phyloP scores from a whole-genome alignment of 2,113 vertebrate species.

The Stigmatopora argus region DNA sequence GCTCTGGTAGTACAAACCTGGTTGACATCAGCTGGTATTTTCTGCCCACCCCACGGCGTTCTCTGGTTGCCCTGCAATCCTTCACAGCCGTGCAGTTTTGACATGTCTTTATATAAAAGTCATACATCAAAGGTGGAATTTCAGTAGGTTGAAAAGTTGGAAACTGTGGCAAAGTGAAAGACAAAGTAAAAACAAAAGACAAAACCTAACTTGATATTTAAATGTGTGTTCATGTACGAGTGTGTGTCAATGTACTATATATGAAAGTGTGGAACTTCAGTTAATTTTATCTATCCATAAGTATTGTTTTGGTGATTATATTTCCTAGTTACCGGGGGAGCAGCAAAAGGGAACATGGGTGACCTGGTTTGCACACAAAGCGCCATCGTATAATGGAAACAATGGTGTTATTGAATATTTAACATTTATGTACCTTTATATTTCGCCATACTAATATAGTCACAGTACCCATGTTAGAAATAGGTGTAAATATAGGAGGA shows the following conservation, averaged over 20 bases:
- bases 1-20: conserved; percentile 46
- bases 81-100: conserved; percentile 67
- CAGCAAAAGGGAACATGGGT: neutral
- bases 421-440: neutral
- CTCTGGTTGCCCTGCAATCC: conserved; percentile 61
- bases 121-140: conserved; percentile 67
- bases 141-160: conserved; percentile 46
- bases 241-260: neutral
- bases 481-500: neutral
- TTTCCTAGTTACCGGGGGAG: neutral
- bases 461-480: neutral
- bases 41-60: conserved; percentile 58
- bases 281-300: too few species aligned
- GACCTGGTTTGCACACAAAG: neutral
- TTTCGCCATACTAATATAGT: neutral
- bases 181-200: conserved; percentile 5
- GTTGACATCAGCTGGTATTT: conserved; percentile 61
- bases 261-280: neutral
- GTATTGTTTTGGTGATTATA: neutral
- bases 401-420: neutral
- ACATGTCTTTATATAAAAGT: conserved; percentile 73
- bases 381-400: neutral
- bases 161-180: conserved; percentile 46
- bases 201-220: neutral
- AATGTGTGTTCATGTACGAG: neutral